Percentiles rank a stretch among this genome's conserved stretches.
Evolutionary conservation across 2,797 vertebrate species (phyloP).

Genomic region (Chaunax sp.): DNA sequence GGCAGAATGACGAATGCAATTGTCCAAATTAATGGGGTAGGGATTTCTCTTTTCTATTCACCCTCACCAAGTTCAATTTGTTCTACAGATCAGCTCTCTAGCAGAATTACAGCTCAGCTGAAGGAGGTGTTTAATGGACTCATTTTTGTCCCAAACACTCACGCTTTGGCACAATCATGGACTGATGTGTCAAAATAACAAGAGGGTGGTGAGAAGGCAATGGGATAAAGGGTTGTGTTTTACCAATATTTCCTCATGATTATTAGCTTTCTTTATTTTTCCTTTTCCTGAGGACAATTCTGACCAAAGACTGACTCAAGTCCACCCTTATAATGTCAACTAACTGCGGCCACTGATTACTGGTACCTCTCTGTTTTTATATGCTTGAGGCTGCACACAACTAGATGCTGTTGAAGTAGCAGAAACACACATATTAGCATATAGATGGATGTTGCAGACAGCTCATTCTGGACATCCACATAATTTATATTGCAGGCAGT

Average conservation of each 20-base stretch:
- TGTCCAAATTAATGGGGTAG: conserved; percentile 15
- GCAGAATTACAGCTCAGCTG: conserved; percentile 6
- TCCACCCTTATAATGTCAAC: conserved; percentile 28
- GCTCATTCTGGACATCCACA: conserved; percentile 36
- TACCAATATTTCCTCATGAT: conserved; percentile 34
- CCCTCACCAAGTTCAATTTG: conserved; percentile 33
- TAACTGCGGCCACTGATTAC: conserved; percentile 21
- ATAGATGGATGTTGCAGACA: conserved; percentile 10
- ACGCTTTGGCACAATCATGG: neutral
- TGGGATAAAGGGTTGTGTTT: no score
- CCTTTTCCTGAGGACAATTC: neutral
- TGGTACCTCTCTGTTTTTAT: conserved; percentile 12
- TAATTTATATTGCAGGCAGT: conserved; percentile 55
- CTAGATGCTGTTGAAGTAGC: conserved; percentile 19
- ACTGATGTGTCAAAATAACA: conserved; percentile 37
- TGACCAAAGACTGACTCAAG: conserved; percentile 22
- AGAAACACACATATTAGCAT: conserved; percentile 17
- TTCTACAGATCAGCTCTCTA: conserved; percentile 25
- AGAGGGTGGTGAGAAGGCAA: neutral
- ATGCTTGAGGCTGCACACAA: conserved; percentile 14
- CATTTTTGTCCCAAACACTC: conserved; percentile 27
- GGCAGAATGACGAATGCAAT: conserved; percentile 38
- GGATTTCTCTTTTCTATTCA: conserved; percentile 25
- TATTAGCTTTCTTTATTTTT: conserved; percentile 20
- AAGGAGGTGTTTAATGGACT: conserved; percentile 44